Evolutionary conservation across 2,113 vertebrate species (phyloP), one percentile per base, ranked within the genome.

Genomic region (Platichthys flesus): DNA sequence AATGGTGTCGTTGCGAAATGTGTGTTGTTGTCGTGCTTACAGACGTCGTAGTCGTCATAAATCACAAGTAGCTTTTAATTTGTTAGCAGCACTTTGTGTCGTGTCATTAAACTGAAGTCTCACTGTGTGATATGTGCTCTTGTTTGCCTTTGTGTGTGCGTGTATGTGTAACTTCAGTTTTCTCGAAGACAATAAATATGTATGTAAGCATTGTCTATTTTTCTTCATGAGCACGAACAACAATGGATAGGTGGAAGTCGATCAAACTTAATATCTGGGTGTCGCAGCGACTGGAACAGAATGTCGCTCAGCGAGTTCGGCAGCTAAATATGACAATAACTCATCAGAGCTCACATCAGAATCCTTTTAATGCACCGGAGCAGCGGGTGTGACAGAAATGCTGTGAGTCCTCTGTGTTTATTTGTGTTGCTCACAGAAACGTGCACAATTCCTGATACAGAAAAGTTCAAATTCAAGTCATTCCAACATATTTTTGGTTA

Each of bases 171-270:
- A 86, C 79, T 62, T 74, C 55, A 74, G 67, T 71, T 71, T 62
- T 82, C 31, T 71, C 5, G 45, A 82, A 90, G 71, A 83, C 76
- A 94, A 92, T 93, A 93, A 92, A 93, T 45, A 66, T 57, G 52
- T 76, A 42, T 3, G 40, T 81, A 54, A 72, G 47, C 21, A 45
- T 72, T 54, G 21, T 65, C 70, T 54, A 24, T 54, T 31, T 75
- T 56, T 79, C 52, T 63, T 78, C 7, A 13, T 77, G 7, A 9
- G 35, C 7, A 1, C 40, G 12, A 42, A 42, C 40, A 10, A 42
- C 16, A 2, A 7, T 12, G 20, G 13, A 21, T n/a, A 0, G 5
- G 15, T 9, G 37, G 52, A 1, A 57, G 9, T 42, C 3, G 0
- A 65, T 5, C 8, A 9, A n/a, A n/a, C 16, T 23, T 16, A 67